Base-by-base conservation (phyloP, 2,797 vertebrate genomes). In the Rousettus madagascariensis region DNA sequence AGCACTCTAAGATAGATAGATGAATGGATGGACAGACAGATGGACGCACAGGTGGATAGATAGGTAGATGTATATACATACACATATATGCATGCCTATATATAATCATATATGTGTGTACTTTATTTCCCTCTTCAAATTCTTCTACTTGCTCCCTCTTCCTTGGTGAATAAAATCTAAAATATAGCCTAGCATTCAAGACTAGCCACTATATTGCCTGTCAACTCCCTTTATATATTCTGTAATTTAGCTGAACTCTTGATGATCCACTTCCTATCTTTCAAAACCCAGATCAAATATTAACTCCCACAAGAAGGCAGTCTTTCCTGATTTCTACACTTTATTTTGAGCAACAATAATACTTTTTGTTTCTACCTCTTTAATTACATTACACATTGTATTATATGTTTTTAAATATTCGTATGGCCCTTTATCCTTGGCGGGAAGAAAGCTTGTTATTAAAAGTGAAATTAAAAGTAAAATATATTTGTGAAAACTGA, bases 101-200 rank as follows among this genome's bases (percentile, higher is more conserved):
- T 68, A 26, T 41, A 28, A 72, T 72, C 16, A 13, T 10, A 16
- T 43, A 26, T 41, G 6, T 41, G 8, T 41, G 5, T 91, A 33
- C 75, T 87, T 91, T 51, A 86, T 24, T 79, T 8, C 36, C 38
- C 30, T 80, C 9, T 89, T 89, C 24, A 84, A 49, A 55, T 95
- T 9, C 28, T 28, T 86, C 72, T 69, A 71, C 13, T 82, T 20
- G 13, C 6, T 90, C 33, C 22, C 17, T 89, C 26, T 89, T 82
- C 28, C 11, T 71, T 86, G 55, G 43, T 69, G 69, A 83, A 88
- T 95, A 86, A 93, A 75, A 65, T 71, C n/a, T 83, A 86, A 91
- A 65, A 69, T 49, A 75, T 36, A 86, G 41, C 9, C 5, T 93
- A 51, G 22, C 55, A 30, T 87, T 92, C 17, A 74, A 75, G 82